Evolutionary conservation across 2,797 vertebrate species (phyloP), one percentile per base, ranked within the genome.

Genomic region (Paguma larvata): DNA sequence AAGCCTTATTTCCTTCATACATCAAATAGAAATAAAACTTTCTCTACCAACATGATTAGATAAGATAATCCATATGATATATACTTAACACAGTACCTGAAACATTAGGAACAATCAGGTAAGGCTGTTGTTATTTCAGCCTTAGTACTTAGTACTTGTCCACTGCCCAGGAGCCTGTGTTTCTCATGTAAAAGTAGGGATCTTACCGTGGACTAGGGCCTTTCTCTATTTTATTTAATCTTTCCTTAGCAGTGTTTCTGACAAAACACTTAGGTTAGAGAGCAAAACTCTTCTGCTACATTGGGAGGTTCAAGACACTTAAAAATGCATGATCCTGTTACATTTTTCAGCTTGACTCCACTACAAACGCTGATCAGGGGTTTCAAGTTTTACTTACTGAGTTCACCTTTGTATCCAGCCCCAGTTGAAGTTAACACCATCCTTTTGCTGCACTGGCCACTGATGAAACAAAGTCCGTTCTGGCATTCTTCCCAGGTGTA

Each of bases 401-500:
- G 32, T 78, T 88, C 51, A 62, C 23, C 70, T 97, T 93, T 91
- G 44, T 7, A 44, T 88, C 2, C 23, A 56, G 73, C 3, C 23
- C 15, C n/a, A 27, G 32, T 1, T 79, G 34, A 85, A 87, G 53
- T 83, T 72, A 80, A 84, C 32, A 41, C 2, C 11, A 23, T 53
- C 25, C 53, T 95, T 94, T 73, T 84, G 25, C 21, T 82, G 6
- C 7, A 2, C 11, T 67, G 30, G 62, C 25, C 44, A 80, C 18
- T 72, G 30, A 41, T 70, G 51, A 85, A 85, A 46, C n/a, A 80
- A 85, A 85, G 59, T 32, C 32, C 11, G 23, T 1, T 68, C 80
- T 95, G 63, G 41, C 75, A 75, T 89, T 95, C 16, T 89, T 94
- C 90, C 89, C n/a, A 79, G 25, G 51, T n/a, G 2, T 78, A 48